Evolutionary conservation across 2,888 invertebrate species (phyloP).

Genomic region (Oxystoma pomonae): DNA sequence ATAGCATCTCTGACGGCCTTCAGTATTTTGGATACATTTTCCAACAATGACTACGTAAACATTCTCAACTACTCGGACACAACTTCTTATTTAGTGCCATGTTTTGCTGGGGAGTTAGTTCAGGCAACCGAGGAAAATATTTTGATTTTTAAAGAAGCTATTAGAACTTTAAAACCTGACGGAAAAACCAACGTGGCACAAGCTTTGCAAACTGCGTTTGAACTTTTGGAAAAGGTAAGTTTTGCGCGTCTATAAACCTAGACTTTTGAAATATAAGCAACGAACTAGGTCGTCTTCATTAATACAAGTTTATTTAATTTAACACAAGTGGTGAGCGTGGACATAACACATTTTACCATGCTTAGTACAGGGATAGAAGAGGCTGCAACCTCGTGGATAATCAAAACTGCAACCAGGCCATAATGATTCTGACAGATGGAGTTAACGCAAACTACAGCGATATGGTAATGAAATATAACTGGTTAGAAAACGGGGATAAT

Average conservation of each 20-base stretch:
- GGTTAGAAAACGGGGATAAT: constrained; percentile 61
- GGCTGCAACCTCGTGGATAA: constrained; percentile 51
- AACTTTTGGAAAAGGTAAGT: constrained; percentile 68
- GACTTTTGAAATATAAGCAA: too few relatives aligned
- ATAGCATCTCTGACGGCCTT: constrained; percentile 82
- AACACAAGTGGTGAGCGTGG: too few relatives aligned
- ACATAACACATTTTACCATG: too few relatives aligned
- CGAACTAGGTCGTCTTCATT: too few relatives aligned
- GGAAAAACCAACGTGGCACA: constrained; percentile 80
- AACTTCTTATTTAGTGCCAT: constrained; percentile 72
- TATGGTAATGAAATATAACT: constrained; percentile 77
- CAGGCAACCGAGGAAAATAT: constrained; percentile 87
- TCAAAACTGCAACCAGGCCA: constrained; percentile 82
- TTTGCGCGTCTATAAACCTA: too few relatives aligned
- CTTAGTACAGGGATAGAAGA: constrained; percentile 46
- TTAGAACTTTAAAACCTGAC: constrained; percentile 64
- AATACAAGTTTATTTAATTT: too few relatives aligned
- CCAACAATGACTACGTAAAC: constrained; percentile 97
- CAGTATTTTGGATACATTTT: constrained; percentile 88
- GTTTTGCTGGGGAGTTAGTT: constrained; percentile 79
- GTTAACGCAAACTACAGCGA: constrained; percentile 85
- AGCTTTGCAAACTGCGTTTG: constrained; percentile 82
- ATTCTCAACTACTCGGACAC: constrained; percentile 74
- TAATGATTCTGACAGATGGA: constrained; percentile 96
- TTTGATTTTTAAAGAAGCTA: constrained; percentile 64